Evolutionary conservation across 2,797 vertebrate genomes (phyloP).

Genomic region (Hemibagrus guttatus): DNA sequence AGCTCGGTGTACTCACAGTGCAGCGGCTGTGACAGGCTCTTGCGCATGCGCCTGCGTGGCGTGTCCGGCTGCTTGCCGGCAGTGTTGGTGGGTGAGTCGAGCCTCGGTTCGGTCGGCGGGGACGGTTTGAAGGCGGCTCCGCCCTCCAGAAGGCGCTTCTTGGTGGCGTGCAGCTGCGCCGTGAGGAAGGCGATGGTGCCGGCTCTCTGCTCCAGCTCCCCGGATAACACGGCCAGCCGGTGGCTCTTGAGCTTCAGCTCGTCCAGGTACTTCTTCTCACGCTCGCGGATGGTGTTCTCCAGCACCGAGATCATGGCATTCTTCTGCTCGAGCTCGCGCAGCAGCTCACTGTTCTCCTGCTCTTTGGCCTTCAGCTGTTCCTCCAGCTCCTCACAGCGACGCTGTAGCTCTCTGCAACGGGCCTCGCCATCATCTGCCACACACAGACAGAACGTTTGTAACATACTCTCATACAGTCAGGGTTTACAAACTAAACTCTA

Average conservation of each 20-base stretch:
- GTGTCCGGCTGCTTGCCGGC: constrained; percentile 92
- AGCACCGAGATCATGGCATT: constrained; percentile 90
- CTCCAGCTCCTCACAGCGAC: constrained; percentile 90
- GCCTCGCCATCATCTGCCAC: constrained; percentile 77
- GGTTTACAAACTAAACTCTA: too few species aligned
- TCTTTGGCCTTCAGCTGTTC: constrained; percentile 88
- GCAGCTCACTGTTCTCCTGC: constrained; percentile 86
- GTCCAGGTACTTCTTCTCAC: constrained; percentile 95
- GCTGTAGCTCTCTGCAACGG: constrained; percentile 83
- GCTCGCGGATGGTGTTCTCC: constrained; percentile 91
- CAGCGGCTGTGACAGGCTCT: constrained; percentile 93
- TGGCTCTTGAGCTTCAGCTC: constrained; percentile 98
- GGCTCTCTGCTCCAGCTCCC: constrained; percentile 94
- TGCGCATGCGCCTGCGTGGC: constrained; percentile 93
- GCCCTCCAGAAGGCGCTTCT: constrained; percentile 87
- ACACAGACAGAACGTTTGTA: neutral
- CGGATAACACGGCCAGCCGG: constrained; percentile 87
- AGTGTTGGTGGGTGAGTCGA: neutral
- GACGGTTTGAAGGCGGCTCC: constrained; percentile 89
- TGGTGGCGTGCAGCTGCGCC: constrained; percentile 91
- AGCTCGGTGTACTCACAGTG: constrained; percentile 94
- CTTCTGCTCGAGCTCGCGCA: constrained; percentile 92
- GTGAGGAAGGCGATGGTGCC: constrained; percentile 95
- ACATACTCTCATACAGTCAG: too few species aligned
- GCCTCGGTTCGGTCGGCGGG: constrained; percentile 6